Conservation (phyloP, 2,888 invertebrate genomes). For the Azorinus chamasolen region DNA sequence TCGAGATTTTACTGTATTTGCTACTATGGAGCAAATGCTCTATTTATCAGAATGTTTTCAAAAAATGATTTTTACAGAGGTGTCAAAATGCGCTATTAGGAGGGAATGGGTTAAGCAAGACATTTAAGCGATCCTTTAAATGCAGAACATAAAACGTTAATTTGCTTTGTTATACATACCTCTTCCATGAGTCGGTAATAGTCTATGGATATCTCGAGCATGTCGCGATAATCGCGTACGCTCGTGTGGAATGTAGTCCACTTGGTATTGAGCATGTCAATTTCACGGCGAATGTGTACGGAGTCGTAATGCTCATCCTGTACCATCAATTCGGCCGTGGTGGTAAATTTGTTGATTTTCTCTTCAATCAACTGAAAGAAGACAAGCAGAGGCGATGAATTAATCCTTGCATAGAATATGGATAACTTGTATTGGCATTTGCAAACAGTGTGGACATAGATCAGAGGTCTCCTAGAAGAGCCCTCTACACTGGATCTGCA, state of each 20-base stretch:
- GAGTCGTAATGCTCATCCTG: constrained; percentile 86
- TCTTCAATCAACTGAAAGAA: constrained; percentile 90
- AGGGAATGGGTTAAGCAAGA: too few relatives aligned
- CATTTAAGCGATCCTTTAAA: too few relatives aligned
- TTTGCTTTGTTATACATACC: too few relatives aligned
- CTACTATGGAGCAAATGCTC: too few relatives aligned
- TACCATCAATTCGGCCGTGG: constrained; percentile 89
- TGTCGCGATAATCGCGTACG: constrained; percentile 89
- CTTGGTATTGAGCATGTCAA: constrained; percentile 89
- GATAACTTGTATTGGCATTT: not conserved
- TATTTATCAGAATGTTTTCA: too few relatives aligned
- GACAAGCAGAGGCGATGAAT: not conserved
- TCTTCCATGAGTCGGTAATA: constrained; percentile 92
- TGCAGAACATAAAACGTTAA: too few relatives aligned
- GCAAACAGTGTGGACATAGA: not conserved
- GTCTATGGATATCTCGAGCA: constrained; percentile 90
- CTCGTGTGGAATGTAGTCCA: constrained; percentile 91
- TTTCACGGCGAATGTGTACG: constrained; percentile 89
- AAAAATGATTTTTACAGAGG: too few relatives aligned
- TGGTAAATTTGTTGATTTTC: constrained; percentile 91
- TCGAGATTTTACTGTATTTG: too few relatives aligned
- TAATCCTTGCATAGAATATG: not conserved
- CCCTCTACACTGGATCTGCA: too few relatives aligned
- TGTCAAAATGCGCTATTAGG: too few relatives aligned
- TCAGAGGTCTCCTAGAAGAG: too few relatives aligned